These are phyloP conservation scores for Apotomis capreana DNA, from an alignment of 2,888 invertebrate species.

Conservation along the genomic window DNA sequence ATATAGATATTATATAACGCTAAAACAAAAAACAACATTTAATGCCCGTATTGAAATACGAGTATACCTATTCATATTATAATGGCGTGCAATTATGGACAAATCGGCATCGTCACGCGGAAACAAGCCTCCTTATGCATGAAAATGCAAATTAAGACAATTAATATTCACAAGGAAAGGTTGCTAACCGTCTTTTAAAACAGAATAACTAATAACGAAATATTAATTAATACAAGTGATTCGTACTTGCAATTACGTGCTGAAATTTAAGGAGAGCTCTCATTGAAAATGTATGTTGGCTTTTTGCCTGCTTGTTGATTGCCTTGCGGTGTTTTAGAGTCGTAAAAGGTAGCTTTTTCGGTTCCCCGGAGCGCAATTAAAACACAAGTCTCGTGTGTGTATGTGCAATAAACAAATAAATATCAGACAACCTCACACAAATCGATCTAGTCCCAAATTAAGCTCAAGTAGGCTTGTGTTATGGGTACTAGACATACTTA, in stretches of 20 bases:
- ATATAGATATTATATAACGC: neutral
- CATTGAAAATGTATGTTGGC: neutral
- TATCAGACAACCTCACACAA: too few species aligned
- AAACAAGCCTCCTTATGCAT: conserved; percentile 53
- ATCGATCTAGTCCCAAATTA: too few species aligned
- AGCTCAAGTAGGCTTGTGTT: too few species aligned
- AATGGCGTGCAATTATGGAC: conserved; percentile 54
- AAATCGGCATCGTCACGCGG: conserved; percentile 54
- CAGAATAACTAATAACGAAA: conserved; percentile 33
- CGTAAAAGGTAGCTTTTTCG: neutral
- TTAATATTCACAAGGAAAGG: conserved; percentile 50
- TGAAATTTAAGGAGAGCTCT: neutral
- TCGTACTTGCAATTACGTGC: conserved; percentile 29
- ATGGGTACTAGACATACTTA: too few species aligned
- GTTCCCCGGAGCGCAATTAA: neutral
- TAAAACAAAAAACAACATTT: conserved; percentile 29
- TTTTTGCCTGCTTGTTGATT: neutral
- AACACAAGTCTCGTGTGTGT: neutral
- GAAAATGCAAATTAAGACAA: conserved; percentile 57
- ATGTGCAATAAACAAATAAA: too few species aligned
- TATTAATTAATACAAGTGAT: conserved; percentile 26
- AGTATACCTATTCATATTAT: conserved; percentile 1
- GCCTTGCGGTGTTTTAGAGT: neutral
- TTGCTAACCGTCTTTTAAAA: conserved; percentile 41
- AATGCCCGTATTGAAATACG: conserved; percentile 53